Evolutionary conservation across 2,797 vertebrate genomes (phyloP).

Genomic region (Catostomus latipinnis): DNA sequence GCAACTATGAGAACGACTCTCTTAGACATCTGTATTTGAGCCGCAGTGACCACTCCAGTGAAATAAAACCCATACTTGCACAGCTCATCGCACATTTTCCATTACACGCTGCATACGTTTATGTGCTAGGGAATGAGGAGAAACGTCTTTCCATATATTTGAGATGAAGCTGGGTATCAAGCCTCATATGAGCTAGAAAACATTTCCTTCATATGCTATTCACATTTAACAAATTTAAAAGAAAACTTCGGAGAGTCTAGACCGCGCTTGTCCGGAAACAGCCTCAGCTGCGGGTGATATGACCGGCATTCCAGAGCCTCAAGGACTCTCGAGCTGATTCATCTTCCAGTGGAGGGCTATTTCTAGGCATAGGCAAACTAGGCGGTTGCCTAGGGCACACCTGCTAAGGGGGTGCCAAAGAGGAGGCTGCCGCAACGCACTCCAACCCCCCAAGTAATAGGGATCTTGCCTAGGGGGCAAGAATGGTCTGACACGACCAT

Average conservation of each 20-base stretch:
- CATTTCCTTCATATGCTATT: slow-evolving; percentile 33
- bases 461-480: too few species aligned
- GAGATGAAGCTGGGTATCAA: slow-evolving; percentile 47
- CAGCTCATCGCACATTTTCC: slow-evolving; percentile 29
- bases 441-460: too few species aligned
- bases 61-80: slow-evolving; percentile 8
- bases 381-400: too few species aligned
- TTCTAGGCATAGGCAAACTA: too few species aligned
- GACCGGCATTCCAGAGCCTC: slow-evolving; percentile 16
- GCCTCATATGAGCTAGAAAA: slow-evolving; percentile 54
- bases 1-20: too few species aligned
- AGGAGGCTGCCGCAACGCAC: too few species aligned
- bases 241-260: slow-evolving; percentile 36
- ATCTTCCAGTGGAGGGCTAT: not conserved
- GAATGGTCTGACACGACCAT: too few species aligned
- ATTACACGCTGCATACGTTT: slow-evolving; percentile 23
- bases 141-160: slow-evolving; percentile 50
- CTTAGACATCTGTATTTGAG: not conserved
- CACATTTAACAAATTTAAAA: slow-evolving; percentile 27
- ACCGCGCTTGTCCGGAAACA: slow-evolving; percentile 11
- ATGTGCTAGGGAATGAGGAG: slow-evolving; percentile 40
- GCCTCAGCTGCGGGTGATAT: slow-evolving; percentile 29
- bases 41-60: slow-evolving; percentile 5
- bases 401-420: too few species aligned
- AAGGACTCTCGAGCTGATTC: slow-evolving; percentile 12